Conservation (phyloP, 1,140 invertebrate genomes). For the Agrypnia vestita region DNA sequence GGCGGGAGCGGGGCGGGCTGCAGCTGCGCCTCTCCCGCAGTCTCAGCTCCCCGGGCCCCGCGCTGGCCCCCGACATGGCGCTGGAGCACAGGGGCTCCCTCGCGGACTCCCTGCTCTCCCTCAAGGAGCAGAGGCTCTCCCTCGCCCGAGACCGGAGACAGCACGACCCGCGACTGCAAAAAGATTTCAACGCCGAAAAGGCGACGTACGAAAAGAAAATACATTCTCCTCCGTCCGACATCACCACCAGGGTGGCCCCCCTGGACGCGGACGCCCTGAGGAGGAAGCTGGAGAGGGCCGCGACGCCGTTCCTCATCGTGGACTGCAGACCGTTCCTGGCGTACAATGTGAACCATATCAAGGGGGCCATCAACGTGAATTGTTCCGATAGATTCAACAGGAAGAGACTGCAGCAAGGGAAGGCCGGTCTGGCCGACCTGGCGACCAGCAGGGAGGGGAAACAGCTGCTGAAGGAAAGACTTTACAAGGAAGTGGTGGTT, state of each 20-base stretch:
- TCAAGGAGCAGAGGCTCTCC: conserved; percentile 25
- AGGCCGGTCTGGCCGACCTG: conserved; percentile 79
- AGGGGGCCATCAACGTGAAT: conserved; percentile 83
- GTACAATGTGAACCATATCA: conserved; percentile 82
- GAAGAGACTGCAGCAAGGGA: conserved; percentile 79
- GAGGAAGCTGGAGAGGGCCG: conserved; percentile 63
- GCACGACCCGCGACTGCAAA: conserved; percentile 63
- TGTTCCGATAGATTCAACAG: conserved; percentile 84
- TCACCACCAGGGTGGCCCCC: conserved; percentile 64
- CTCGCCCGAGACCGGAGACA: conserved; percentile 51
- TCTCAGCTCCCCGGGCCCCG: conserved; percentile 52
- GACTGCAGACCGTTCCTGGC: conserved; percentile 84
- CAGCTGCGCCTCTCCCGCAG: conserved; percentile 58
- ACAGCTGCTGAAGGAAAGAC: conserved; percentile 75
- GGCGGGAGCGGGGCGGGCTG: conserved; percentile 49
- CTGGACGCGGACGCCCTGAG: conserved; percentile 65
- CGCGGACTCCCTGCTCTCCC: conserved; percentile 18
- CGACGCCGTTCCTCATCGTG: conserved; percentile 73
- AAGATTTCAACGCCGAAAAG: conserved; percentile 61
- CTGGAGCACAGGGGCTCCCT: conserved; percentile 60
- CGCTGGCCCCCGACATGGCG: conserved; percentile 52
- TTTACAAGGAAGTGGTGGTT: conserved; percentile 77
- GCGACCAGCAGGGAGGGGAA: conserved; percentile 78
- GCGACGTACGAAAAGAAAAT: conserved; percentile 10
- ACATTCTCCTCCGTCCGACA: conserved; percentile 7